These are phyloP conservation scores for Tapera naevia DNA, from an alignment of 2,797 vertebrate genomes.

Conservation along the genomic window DNA sequence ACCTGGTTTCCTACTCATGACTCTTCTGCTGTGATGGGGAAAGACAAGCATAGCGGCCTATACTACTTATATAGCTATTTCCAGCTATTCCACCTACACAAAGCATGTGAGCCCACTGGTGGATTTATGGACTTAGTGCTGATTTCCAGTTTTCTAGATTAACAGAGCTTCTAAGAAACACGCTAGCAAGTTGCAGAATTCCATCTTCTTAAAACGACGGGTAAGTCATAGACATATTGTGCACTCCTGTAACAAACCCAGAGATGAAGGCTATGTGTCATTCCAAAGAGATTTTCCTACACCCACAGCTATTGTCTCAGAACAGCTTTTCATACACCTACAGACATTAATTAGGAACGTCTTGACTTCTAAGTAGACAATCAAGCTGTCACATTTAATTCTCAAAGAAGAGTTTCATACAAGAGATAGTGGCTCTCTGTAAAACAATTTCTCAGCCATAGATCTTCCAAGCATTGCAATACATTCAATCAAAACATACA, in stretches of 20 bases:
- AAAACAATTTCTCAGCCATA: background rate
- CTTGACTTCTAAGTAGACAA: background rate
- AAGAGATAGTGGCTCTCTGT: background rate
- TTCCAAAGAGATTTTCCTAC: background rate
- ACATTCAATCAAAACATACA: background rate
- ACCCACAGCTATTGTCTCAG: background rate
- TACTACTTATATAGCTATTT: background rate
- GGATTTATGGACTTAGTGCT: background rate
- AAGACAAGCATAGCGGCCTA: background rate
- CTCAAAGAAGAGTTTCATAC: background rate
- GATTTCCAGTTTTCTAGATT: background rate
- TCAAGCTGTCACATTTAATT: background rate
- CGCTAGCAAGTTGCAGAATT: background rate
- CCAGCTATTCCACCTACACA: background rate
- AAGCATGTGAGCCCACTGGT: background rate
- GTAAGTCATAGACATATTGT: background rate
- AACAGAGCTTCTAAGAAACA: background rate
- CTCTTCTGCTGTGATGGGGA: background rate
- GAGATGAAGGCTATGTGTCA: background rate
- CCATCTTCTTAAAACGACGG: background rate
- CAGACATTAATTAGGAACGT: background rate
- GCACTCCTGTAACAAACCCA: background rate
- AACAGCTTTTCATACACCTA: constrained; percentile 1
- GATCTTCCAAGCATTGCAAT: background rate
- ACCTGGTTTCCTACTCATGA: background rate